Base-by-base conservation (phyloP, 2,113 vertebrate species). In the Scomber colias region DNA sequence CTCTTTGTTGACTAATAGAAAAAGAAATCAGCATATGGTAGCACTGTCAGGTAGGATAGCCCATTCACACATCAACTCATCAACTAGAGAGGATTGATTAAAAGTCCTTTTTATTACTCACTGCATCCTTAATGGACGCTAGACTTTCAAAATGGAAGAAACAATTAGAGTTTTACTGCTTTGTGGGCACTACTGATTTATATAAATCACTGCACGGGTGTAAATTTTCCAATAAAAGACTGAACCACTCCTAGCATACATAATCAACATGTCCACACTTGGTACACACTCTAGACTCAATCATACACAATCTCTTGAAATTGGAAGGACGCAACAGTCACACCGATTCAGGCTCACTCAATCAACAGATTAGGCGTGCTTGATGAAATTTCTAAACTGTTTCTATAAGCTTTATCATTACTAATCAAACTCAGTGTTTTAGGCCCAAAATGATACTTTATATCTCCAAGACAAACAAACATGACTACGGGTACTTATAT, bases 101-200 rank as follows among this genome's bases (percentile, higher is more conserved):
- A 95, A 95, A 94, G 89, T 93, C 90, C 90, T 89, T 93, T 95
- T 95, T 95, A 95, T 95, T 93, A 92, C 93, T 86, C 82, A 81
- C 93, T 84, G 90, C 93, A 92, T 94, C 89, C 91, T 95, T 95
- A 95, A 95, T 95, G 94, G 93, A 94, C 84, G 88, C 88, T 86
- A 94, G 91, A 94, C 94, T 94, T 95, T 95, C 92, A 95, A 95
- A 95, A 94, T 93, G 93, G 93, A 94, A 92, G 93, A 94, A 95
- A 95, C 93, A 95, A 94, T 95, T 95, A 92, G 92, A 95, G 90
- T 94, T 95, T 95, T 95, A 95, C 94, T 94, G 93, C 93, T 94
- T 94, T 93, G 92, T 93, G 91, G 93, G 91, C 90, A 93, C 90
- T 92, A 86, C 93, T 91, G 93, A 94, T 95, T 95, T 95, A 93